Base-by-base conservation (phyloP, 2,888 invertebrate genomes). In the Acleris emargana region DNA sequence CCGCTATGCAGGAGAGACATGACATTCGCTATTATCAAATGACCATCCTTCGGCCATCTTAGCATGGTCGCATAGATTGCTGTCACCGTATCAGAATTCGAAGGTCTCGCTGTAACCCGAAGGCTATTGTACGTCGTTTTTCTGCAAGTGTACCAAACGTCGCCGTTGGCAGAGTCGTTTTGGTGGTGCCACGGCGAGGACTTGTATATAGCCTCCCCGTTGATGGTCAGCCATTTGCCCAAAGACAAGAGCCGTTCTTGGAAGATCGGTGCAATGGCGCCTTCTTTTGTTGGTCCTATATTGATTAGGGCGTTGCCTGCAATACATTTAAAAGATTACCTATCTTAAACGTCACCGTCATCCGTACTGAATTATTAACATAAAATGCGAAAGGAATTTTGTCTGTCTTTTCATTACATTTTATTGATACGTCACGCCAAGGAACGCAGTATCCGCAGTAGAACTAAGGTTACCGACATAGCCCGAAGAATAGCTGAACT, bases 231-330 rank as follows among this genome's bases (percentile, higher is more conserved):
- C 98, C 98, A 98, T 17, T 87, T 74, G 2, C 98, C 98, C 73
- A 98, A 93, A 72, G 95, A 93, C 13, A 94, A 84, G 0, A 98
- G 89, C 52, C 98, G 94, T 79, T 98, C 97, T 89, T 98, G 96
- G 86, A 96, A 98, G 78, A 98, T 96, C 0, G 97, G 96, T 4
- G 94, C 84, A 70, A 99, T 98, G 6, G 95, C 95, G 5, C 98
- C 98, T 74, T 97, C 97, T 79, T 96, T 96, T 0, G 97, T 97
- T 17, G 98, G 98, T 0, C 98, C 98, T 6, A 98, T 94, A 79
- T 98, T 98, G 78, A 97, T 94, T 17, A 97, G 83, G 18, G 95
- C 91, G 80, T 97, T 97, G 0, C 96, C 96, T 94, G 75, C 55
- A 88, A 54, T 1, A 1, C n/a, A 9, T 32, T 52, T 5, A 32